Conservation (phyloP, 2,888 invertebrate genomes). For the Morpho helenor region DNA sequence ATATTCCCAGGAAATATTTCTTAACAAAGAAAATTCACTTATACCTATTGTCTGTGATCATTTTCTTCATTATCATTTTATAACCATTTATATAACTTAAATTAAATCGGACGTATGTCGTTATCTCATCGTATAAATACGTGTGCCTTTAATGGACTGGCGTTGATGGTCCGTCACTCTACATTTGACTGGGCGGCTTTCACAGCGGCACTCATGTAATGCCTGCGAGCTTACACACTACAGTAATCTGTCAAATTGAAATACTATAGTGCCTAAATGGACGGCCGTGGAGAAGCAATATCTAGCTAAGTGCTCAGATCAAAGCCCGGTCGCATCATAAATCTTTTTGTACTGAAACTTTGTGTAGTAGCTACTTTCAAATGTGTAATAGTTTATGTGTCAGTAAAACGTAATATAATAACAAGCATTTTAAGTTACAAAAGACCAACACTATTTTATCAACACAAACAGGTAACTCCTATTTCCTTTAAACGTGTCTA, state of each 20-base stretch:
- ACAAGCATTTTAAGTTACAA: background rate
- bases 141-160: constrained; percentile 59
- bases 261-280: constrained; percentile 29
- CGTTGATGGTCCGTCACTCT: constrained; percentile 73
- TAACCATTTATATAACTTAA: too few species aligned
- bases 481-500: too few species aligned
- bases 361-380: constrained; percentile 1
- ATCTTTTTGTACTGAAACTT: constrained; percentile 6
- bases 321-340: constrained; percentile 10
- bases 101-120: background rate
- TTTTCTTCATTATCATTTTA: too few species aligned
- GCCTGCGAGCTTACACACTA: constrained; percentile 45
- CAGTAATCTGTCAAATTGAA: constrained; percentile 33
- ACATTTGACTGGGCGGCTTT: constrained; percentile 75
- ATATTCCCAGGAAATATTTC: too few species aligned
- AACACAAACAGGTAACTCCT: too few species aligned
- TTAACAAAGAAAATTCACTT: too few species aligned
- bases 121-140: constrained; percentile 20
- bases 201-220: constrained; percentile 58
- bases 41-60: too few species aligned
- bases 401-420: background rate
- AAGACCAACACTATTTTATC: too few species aligned
- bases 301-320: constrained; percentile 24
- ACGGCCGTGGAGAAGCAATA: constrained; percentile 23
- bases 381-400: background rate